Evolutionary conservation across 2,113 vertebrate genomes (phyloP).

Genomic region (Aramus guarauna): DNA sequence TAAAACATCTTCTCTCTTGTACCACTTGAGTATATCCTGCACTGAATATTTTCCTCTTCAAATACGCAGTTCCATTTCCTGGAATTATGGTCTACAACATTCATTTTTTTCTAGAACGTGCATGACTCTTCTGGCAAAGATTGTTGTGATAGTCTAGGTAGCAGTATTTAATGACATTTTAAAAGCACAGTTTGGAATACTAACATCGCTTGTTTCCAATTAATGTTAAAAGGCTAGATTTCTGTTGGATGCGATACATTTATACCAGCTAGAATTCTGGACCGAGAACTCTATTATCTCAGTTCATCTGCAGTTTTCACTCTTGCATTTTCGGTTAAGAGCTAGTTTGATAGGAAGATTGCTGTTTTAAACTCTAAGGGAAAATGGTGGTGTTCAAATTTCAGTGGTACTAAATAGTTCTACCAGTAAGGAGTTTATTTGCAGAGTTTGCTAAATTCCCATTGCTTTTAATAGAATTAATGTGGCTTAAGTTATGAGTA

Average conservation of each 20-base stretch:
- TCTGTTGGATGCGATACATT: background rate
- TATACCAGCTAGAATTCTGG: background rate
- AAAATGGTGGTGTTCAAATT: background rate
- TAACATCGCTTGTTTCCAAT: background rate
- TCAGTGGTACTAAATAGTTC: background rate
- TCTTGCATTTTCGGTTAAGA: background rate
- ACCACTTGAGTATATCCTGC: background rate
- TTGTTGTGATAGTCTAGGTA: background rate
- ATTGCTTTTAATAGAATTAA: constrained; percentile 56
- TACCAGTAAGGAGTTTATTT: constrained; percentile 1
- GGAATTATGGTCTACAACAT: background rate
- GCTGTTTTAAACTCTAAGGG: background rate
- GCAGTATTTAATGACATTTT: background rate
- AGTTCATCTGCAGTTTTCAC: constrained; percentile 8
- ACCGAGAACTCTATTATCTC: background rate
- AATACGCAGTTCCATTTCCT: background rate
- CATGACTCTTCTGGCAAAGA: background rate
- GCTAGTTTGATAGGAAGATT: background rate
- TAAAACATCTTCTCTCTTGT: background rate
- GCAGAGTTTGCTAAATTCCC: constrained; percentile 1
- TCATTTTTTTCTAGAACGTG: background rate
- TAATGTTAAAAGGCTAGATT: background rate
- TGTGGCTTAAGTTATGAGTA: constrained; percentile 55
- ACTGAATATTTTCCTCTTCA: background rate
- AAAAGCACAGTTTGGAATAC: background rate